phyloP scores from a whole-genome alignment of 2,888 invertebrate species.

The Pollenia griseotomentosa region DNA sequence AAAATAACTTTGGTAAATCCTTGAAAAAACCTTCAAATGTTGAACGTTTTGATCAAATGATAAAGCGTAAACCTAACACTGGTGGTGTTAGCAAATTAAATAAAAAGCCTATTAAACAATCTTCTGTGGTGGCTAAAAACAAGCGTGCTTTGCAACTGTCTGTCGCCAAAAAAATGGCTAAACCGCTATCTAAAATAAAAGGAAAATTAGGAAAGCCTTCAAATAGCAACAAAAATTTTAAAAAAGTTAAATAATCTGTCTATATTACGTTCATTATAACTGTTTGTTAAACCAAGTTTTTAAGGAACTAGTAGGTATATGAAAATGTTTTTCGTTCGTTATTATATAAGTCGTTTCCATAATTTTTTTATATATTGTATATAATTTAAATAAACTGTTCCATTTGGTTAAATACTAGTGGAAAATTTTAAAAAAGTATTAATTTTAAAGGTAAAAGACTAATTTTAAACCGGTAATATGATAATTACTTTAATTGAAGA shows the following conservation, averaged over 20 bases:
- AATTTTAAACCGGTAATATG: too few species aligned
- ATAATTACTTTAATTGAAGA: too few species aligned
- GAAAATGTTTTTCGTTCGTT: conserved; percentile 4
- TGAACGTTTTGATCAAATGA: conserved; percentile 77
- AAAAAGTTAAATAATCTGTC: conserved; percentile 53
- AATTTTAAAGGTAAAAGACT: too few species aligned
- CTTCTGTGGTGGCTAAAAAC: conserved; percentile 60
- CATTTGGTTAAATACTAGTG: neutral
- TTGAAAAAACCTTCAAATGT: conserved; percentile 70
- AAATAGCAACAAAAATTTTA: conserved; percentile 44
- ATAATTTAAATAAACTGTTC: conserved; percentile 28
- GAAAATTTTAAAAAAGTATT: conserved; percentile 4
- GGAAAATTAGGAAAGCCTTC: conserved; percentile 6
- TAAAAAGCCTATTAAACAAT: conserved; percentile 74
- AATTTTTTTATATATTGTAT: conserved; percentile 5
- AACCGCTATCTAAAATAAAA: conserved; percentile 72
- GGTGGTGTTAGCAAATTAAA: conserved; percentile 79
- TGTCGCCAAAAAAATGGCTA: conserved; percentile 79
- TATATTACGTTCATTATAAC: too few species aligned
- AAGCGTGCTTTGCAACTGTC: conserved; percentile 76
- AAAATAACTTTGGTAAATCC: conserved; percentile 67
- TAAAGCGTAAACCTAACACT: conserved; percentile 79
- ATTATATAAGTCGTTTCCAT: neutral
- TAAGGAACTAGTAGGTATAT: conserved; percentile 18
- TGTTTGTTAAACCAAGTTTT: too few species aligned